A percentile compares a stretch with the other conserved stretches of the same genome.
phyloP scores from a whole-genome alignment of 2,797 vertebrate species.

The Acanthiza pusilla region DNA sequence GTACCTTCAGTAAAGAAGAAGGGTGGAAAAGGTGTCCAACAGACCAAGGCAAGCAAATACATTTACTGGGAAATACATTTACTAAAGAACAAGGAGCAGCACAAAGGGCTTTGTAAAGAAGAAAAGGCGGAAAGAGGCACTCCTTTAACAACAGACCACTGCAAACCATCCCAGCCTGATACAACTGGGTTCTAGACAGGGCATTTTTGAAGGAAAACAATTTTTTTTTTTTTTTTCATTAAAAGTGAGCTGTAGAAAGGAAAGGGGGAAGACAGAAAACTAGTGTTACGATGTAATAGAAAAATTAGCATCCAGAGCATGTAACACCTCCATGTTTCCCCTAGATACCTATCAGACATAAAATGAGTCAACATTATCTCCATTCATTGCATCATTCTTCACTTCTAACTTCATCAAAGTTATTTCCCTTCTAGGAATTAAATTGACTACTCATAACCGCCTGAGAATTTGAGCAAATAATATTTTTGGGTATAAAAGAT shows the following conservation, averaged over 20 bases:
- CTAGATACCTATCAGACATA: background rate
- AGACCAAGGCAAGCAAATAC: background rate
- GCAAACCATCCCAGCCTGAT: background rate
- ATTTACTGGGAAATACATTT: background rate
- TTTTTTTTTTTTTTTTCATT: background rate
- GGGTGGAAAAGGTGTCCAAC: accelerated
- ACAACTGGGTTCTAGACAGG: background rate
- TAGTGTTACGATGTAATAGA: background rate
- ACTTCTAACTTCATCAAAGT: background rate
- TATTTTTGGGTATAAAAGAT: background rate
- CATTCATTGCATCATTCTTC: constrained; percentile 32
- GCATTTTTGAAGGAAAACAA: background rate
- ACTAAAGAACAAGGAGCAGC: background rate
- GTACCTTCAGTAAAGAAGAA: background rate
- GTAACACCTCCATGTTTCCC: background rate
- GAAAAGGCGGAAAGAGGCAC: background rate
- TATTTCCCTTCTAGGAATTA: constrained; percentile 42
- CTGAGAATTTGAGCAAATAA: background rate
- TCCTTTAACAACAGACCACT: background rate
- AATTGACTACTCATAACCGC: background rate
- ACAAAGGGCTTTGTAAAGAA: background rate
- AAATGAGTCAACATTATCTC: background rate
- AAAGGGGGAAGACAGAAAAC: background rate
- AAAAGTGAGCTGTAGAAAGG: background rate
- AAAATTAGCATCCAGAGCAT: background rate